Base-by-base conservation (phyloP, 2,888 invertebrate genomes). In the Tholera decimalis region DNA sequence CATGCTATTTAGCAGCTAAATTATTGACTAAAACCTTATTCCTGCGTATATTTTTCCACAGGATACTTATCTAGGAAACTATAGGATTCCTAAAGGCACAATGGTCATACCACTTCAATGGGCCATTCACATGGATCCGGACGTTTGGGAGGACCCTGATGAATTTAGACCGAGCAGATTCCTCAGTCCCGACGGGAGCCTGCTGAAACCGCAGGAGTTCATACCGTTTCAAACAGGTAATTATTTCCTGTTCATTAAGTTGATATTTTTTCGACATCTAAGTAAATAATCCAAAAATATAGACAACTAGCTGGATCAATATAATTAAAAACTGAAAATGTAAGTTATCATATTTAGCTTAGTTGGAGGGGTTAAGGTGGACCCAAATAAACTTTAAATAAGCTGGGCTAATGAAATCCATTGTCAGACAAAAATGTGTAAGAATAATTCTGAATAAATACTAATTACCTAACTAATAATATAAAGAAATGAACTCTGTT, bases 171-270 rank as follows among this genome's bases (percentile, higher is more conserved):
- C 98, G 0, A 93, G 95, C 20, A 94, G 98, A 55, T 98, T 98
- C 85, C 87, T 98, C 5, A 92, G 96, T 47, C 91, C 95, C 0
- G 96, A 97, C 41, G 97, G 97, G 0, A 95, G 93, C 57, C 95
- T 97, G 69, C 83, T 91, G 4, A 97, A 96, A 67, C 97, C 97
- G 0, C 96, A 97, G 49, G 96, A 97, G 61, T 98, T 98, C 83
- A 96, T 98, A 81, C 98, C 98, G 0, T 98, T 98, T 86, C 98
- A 98, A 93, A 96, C 96, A 72, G 98, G 98, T 98, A 74, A 26
- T 0, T 9, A n/a, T 18, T 18, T 30, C 3, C 7, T 9, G 11
- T 2, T 5, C 18, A 9, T 35, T 24, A 44, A 2, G 22, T 15
- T 24, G 13, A 20, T 15, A 20, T 20, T 22, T 5, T 41, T 22